phyloP scores from a whole-genome alignment of 2,113 vertebrate genomes.

The Festucalex cinctus region DNA sequence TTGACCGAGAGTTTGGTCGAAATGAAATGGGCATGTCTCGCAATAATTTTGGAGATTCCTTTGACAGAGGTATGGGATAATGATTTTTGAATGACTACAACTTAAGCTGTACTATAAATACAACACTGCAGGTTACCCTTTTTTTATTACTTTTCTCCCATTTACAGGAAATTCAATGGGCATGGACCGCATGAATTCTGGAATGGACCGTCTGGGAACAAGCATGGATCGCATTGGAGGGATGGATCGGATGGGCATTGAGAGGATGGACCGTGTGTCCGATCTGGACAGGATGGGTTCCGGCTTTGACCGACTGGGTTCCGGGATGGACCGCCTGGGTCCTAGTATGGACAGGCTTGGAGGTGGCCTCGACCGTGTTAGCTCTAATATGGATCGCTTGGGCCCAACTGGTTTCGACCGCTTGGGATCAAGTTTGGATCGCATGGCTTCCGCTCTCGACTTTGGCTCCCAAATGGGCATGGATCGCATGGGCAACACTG shows the following conservation, averaged over 20 bases:
- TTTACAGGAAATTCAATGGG: constrained; percentile 68
- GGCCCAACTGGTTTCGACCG: constrained; percentile 80
- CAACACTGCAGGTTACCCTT: background rate
- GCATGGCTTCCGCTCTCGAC: constrained; percentile 79
- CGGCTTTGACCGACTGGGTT: constrained; percentile 83
- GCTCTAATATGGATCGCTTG: constrained; percentile 84
- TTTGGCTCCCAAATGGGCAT: constrained; percentile 68
- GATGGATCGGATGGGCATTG: constrained; percentile 86
- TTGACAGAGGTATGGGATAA: constrained; percentile 87
- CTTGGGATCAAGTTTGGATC: constrained; percentile 82
- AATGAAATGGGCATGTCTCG: constrained; percentile 88
- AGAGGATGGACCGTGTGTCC: constrained; percentile 72
- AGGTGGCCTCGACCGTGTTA: constrained; percentile 85
- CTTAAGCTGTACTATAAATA: background rate
- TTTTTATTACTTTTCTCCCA: background rate
- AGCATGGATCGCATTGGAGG: constrained; percentile 76
- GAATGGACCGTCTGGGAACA: constrained; percentile 79
- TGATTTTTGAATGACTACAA: constrained; percentile 40
- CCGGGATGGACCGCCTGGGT: constrained; percentile 85
- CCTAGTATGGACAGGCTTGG: constrained; percentile 87
- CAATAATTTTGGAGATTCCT: constrained; percentile 83
- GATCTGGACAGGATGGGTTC: constrained; percentile 84
- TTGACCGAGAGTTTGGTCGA: constrained; percentile 82
- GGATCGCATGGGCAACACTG: constrained; percentile 74
- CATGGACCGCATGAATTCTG: constrained; percentile 84